These are phyloP conservation scores for Enteromius paludinosus DNA, from an alignment of 2,797 vertebrate genomes.

Conservation along the genomic window DNA sequence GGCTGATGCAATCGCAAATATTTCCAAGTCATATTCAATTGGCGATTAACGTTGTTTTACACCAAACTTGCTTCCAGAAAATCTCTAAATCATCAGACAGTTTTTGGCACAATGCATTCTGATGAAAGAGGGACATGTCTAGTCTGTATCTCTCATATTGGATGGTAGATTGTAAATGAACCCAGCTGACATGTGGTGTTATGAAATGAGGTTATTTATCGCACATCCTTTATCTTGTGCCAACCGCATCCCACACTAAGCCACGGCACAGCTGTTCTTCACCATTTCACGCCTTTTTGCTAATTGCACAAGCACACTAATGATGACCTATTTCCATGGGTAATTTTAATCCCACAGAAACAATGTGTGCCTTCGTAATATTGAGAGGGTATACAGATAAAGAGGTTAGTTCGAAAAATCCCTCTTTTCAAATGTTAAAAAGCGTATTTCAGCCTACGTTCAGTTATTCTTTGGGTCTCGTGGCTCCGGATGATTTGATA, in stretches of 20 bases:
- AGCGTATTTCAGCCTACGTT: not conserved
- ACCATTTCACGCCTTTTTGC: slow-evolving; percentile 62
- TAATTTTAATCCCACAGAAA: slow-evolving; percentile 63
- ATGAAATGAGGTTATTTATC: slow-evolving; percentile 61
- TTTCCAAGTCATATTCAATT: slow-evolving; percentile 20
- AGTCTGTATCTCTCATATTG: slow-evolving; percentile 36
- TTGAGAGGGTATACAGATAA: slow-evolving; percentile 30
- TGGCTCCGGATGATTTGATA: slow-evolving; percentile 1
- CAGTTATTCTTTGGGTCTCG: not conserved
- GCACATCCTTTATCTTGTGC: slow-evolving; percentile 51
- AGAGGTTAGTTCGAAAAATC: slow-evolving; percentile 42
- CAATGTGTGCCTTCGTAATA: slow-evolving; percentile 52
- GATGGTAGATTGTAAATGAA: slow-evolving; percentile 49
- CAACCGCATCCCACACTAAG: slow-evolving; percentile 56
- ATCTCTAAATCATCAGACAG: slow-evolving; percentile 27
- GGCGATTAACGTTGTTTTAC: slow-evolving; percentile 39
- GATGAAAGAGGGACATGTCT: slow-evolving; percentile 35
- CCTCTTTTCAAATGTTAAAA: slow-evolving; percentile 31
- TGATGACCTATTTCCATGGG: slow-evolving; percentile 60
- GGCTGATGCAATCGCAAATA: slow-evolving; percentile 33
- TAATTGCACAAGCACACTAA: slow-evolving; percentile 60
- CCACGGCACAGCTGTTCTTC: slow-evolving; percentile 62
- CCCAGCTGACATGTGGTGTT: slow-evolving; percentile 54
- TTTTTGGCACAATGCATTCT: slow-evolving; percentile 29
- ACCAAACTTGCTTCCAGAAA: slow-evolving; percentile 8